phyloP scores from a whole-genome alignment of 2,797 vertebrate species.

The Perodicticus potto region DNA sequence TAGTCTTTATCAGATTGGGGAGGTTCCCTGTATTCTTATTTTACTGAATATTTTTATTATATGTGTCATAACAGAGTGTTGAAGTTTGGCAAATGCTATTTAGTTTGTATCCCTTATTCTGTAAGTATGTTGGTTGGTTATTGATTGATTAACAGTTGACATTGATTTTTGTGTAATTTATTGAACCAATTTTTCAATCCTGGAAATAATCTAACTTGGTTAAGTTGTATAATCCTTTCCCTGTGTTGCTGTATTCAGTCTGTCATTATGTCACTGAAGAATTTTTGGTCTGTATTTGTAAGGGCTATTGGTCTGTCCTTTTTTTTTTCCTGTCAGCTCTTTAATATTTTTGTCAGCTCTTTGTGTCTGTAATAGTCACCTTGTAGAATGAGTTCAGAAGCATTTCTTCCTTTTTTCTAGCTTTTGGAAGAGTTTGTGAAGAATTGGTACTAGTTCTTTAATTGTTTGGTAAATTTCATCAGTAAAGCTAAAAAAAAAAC shows the following conservation, averaged over 20 bases:
- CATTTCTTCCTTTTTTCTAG: neutral
- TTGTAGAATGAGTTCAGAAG: neutral
- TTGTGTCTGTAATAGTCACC: neutral
- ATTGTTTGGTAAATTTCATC: constrained; percentile 23
- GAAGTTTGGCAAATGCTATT: constrained; percentile 12
- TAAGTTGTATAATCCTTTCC: neutral
- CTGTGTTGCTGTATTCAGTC: neutral
- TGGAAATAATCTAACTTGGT: neutral
- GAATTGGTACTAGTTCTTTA: constrained; percentile 6
- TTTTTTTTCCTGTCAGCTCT: neutral
- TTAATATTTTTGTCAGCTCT: neutral
- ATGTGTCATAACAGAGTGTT: neutral
- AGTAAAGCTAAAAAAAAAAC: neutral
- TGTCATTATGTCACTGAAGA: neutral
- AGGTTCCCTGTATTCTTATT: neutral
- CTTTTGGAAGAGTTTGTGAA: constrained; percentile 26
- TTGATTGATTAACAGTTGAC: neutral
- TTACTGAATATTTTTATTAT: neutral
- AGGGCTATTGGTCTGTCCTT: neutral
- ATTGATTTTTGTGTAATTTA: neutral
- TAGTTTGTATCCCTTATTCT: neutral
- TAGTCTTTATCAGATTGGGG: neutral
- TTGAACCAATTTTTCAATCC: neutral
- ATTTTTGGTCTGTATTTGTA: neutral
- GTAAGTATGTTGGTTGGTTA: constrained; percentile 7